Evolutionary conservation across 2,797 vertebrate genomes (phyloP).

Genomic region (Chrysocyon brachyurus): DNA sequence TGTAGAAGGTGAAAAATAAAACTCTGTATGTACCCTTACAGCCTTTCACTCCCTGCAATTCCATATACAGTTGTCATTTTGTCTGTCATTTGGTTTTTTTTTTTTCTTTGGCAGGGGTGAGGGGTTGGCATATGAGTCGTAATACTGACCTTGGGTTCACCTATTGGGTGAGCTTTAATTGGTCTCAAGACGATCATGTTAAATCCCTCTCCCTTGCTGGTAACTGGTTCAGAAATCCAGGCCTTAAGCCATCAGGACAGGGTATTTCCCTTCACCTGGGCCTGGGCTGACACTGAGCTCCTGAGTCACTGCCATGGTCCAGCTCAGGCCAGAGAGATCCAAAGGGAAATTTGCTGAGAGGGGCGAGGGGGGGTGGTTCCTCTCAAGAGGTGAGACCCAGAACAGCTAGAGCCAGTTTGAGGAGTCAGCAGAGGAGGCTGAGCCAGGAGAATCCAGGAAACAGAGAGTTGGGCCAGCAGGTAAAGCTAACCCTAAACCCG

Average conservation of each 20-base stretch:
- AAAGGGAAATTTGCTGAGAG: neutral
- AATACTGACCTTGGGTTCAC: neutral
- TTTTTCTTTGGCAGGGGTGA: neutral
- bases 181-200: neutral
- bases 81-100: neutral
- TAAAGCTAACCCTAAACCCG: slow-evolving; percentile 4
- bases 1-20: slow-evolving; percentile 33
- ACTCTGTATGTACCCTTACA: neutral
- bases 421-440: neutral
- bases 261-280: neutral
- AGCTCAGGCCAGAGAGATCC: neutral
- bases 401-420: neutral
- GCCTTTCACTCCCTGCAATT: neutral
- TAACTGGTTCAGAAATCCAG: neutral
- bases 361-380: neutral
- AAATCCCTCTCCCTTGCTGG: neutral
- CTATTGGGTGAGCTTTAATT: neutral
- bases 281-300: neutral
- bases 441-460: slow-evolving; percentile 22
- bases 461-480: neutral
- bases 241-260: neutral
- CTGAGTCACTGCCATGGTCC: neutral
- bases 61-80: neutral
- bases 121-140: neutral
- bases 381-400: neutral